A percentile compares a stretch with the other conserved stretches of the same genome.
These are phyloP conservation scores for Tachina lurida DNA, from an alignment of 2,888 invertebrate species.

Conservation along the genomic window DNA sequence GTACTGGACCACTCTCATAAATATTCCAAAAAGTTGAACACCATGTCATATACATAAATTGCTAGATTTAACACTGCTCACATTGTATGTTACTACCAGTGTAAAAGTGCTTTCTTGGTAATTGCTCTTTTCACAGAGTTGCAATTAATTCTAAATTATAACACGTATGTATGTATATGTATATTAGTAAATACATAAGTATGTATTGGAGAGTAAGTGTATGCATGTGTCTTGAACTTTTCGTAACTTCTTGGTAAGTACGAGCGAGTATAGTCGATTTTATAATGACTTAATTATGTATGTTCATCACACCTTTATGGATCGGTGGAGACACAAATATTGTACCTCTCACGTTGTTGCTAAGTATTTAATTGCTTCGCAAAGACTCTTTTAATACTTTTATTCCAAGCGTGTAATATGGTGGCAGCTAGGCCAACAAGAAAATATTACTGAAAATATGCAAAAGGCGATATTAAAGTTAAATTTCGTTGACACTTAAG, in stretches of 20 bases:
- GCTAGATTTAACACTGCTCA: too few relatives aligned
- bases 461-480: slow-evolving; percentile 36
- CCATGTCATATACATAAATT: too few relatives aligned
- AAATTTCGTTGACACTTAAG: slow-evolving; percentile 34
- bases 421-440: slow-evolving; percentile 24
- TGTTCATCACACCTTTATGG: slow-evolving; percentile 60
- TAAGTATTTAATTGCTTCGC: slow-evolving; percentile 66
- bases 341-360: slow-evolving; percentile 55
- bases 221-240: slow-evolving; percentile 46
- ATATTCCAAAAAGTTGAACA: too few relatives aligned
- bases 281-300: slow-evolving; percentile 65
- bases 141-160: too few relatives aligned
- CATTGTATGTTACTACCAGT: too few relatives aligned
- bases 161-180: background rate
- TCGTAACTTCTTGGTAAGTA: slow-evolving; percentile 18
- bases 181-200: background rate
- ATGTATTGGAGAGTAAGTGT: background rate
- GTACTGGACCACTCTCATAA: too few relatives aligned
- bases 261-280: slow-evolving; percentile 22
- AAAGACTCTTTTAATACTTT: slow-evolving; percentile 59
- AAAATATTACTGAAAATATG: slow-evolving; percentile 13
- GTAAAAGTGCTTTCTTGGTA: too few relatives aligned
- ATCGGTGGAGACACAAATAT: slow-evolving; percentile 52
- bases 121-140: too few relatives aligned
- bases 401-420: slow-evolving; percentile 43